phyloP scores from a whole-genome alignment of 1,140 invertebrate species.

The Orussus abietinus region DNA sequence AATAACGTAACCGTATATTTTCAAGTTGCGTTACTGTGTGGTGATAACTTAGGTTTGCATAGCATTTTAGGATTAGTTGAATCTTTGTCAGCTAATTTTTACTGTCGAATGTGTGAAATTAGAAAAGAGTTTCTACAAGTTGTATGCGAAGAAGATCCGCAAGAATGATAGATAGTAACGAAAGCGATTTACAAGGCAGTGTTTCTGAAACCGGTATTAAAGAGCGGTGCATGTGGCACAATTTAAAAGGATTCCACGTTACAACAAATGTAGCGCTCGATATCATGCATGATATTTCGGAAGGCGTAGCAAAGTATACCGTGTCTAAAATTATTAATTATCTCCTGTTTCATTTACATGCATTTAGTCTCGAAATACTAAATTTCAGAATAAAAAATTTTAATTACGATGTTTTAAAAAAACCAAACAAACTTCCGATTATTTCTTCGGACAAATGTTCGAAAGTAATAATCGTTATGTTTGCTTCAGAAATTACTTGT shows the following conservation, averaged over 20 bases:
- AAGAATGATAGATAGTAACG: slow-evolving; percentile 11
- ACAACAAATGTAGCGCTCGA: slow-evolving; percentile 15
- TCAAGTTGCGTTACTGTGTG: slow-evolving; percentile 9
- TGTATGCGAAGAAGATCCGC: slow-evolving; percentile 13
- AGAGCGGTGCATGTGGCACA: slow-evolving; percentile 11
- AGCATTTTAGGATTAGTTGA: slow-evolving; percentile 12
- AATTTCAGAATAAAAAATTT: slow-evolving; percentile 12
- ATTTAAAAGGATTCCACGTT: slow-evolving; percentile 13
- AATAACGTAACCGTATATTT: no score
- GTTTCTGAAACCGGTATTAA: slow-evolving; percentile 10
- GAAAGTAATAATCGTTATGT: slow-evolving; percentile 14
- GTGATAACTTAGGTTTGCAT: slow-evolving; percentile 15
- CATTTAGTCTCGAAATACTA: slow-evolving; percentile 9
- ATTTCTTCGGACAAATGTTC: slow-evolving; percentile 11
- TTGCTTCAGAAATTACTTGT: slow-evolving; percentile 20
- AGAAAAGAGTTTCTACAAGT: background rate
- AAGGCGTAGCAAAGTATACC: slow-evolving; percentile 13
- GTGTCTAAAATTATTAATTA: slow-evolving; percentile 8
- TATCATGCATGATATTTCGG: slow-evolving; percentile 16
- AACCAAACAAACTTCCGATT: slow-evolving; percentile 13
- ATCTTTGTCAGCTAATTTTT: slow-evolving; percentile 5
- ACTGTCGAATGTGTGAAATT: slow-evolving; percentile 14
- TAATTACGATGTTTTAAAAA: slow-evolving; percentile 7
- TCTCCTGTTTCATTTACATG: slow-evolving; percentile 3
- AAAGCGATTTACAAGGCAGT: slow-evolving; percentile 7